Base-by-base conservation (phyloP, 2,797 vertebrate genomes). In the Spinibarbus caldwelli region DNA sequence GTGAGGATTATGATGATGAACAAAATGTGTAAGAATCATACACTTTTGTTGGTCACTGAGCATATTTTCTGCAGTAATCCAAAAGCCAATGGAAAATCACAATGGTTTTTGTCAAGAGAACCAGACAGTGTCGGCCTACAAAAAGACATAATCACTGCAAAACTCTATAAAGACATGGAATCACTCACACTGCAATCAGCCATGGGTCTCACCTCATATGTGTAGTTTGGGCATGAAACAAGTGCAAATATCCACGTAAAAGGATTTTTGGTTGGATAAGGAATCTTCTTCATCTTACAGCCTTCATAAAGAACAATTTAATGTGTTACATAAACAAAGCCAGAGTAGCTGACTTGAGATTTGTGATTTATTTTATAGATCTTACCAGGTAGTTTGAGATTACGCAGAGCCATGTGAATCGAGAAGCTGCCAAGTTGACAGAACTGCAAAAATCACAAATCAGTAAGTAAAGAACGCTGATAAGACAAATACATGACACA, bases 381-480 rank as follows among this genome's bases (percentile, higher is more conserved):
- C 89, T 80, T 73, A 98, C 97, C 96, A 19, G 96, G 93, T 0
- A 92, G 91, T 89, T 97, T 97, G 67, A 99, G 95, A 91, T 97
- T 97, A 80, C 97, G 94, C 66, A 99, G 94, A 2, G 96, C 94
- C 34, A 98, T 93, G 67, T 99, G 97, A 92, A 98, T 98, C 71
- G 97, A 99, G 93, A 98, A 97, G 88, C 96, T 99, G 23, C 97
- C 97, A 0, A 99, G 86, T 90, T 99, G 97, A 90, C 97, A 98
- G 91, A 98, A 95, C 97, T 98, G 89, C 6, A 29, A 54, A 84
- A 76, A 86, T 64, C 73, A 82, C 10, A 82, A 76, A 62, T 72
- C 68, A 89, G 9, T 19, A n/a, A 70, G 75, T 45, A 1, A 83
- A 86, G 31, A 85, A 45, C 0, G 12, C 17, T 36, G 38, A 14